phyloP scores from a whole-genome alignment of 2,113 vertebrate genomes.

The Malurus elegans region DNA sequence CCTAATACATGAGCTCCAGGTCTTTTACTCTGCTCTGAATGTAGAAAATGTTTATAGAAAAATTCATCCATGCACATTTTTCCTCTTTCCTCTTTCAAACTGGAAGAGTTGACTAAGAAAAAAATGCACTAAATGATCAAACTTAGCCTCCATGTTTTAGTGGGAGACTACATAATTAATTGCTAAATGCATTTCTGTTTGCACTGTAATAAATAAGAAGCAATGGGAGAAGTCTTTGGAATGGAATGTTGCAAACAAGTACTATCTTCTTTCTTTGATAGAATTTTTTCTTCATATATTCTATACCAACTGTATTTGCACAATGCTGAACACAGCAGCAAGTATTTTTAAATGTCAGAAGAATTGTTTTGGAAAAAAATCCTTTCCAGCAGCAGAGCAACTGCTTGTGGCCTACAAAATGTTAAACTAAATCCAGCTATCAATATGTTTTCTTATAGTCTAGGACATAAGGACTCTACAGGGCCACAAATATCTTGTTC shows the following conservation, averaged over 20 bases:
- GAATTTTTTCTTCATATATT: background rate
- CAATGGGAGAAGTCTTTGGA: background rate
- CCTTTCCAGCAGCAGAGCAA: background rate
- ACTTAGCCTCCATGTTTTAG: background rate
- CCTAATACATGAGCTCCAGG: rapidly evolving
- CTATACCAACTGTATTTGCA: background rate
- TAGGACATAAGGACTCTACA: background rate
- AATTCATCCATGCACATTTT: background rate
- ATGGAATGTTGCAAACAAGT: background rate
- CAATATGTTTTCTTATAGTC: background rate
- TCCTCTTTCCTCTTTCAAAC: background rate
- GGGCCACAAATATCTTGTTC: background rate
- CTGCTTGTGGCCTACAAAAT: constrained; percentile 4
- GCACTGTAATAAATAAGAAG: background rate
- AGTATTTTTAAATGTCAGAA: background rate
- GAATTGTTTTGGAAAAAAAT: background rate
- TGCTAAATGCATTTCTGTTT: background rate
- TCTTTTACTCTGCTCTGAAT: background rate
- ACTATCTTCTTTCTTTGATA: background rate
- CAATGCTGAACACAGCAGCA: background rate
- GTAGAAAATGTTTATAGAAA: background rate
- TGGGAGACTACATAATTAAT: background rate
- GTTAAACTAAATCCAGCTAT: background rate
- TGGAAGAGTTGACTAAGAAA: background rate
- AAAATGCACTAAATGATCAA: background rate